Percentiles rank a stretch among this genome's conserved stretches.
Conservation (phyloP, 2,888 invertebrate genomes). For the Sialis lutaria region DNA sequence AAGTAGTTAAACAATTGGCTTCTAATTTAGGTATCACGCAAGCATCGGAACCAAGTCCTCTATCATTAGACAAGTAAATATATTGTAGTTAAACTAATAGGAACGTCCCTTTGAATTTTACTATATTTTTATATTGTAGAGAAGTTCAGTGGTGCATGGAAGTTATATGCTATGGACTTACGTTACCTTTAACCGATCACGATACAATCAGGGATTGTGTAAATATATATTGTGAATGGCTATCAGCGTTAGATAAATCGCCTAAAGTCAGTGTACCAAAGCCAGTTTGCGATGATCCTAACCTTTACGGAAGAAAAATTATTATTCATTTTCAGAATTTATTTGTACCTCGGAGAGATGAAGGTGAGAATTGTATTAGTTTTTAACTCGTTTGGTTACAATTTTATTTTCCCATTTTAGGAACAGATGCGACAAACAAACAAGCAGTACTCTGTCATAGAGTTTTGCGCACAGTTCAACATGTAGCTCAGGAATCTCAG, state of each 20-base stretch:
- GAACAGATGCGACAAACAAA: constrained; percentile 75
- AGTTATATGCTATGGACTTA: constrained; percentile 80
- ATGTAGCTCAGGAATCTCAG: constrained; percentile 57
- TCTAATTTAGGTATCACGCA: constrained; percentile 54
- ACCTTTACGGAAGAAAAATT: constrained; percentile 77
- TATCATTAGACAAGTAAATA: constrained; percentile 49
- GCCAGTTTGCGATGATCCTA: constrained; percentile 77
- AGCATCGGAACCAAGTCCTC: constrained; percentile 65
- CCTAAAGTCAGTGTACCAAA: constrained; percentile 79
- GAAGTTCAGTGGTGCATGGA: constrained; percentile 80
- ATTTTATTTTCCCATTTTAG: constrained; percentile 25
- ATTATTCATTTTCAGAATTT: constrained; percentile 86
- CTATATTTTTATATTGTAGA: background rate
- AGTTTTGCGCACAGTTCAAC: constrained; percentile 69
- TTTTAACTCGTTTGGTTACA: background rate
- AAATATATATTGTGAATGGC: constrained; percentile 93
- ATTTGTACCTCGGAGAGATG: constrained; percentile 82
- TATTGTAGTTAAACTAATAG: background rate
- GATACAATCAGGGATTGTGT: constrained; percentile 93
- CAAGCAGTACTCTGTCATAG: constrained; percentile 89
- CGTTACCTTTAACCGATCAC: constrained; percentile 77
- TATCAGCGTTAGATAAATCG: constrained; percentile 67
- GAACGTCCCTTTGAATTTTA: background rate
- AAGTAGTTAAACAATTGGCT: constrained; percentile 63
- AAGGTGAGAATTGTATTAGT: constrained; percentile 43